Evolutionary conservation across 2,113 vertebrate species (phyloP).

Genomic region (Cyprinus carpio): DNA sequence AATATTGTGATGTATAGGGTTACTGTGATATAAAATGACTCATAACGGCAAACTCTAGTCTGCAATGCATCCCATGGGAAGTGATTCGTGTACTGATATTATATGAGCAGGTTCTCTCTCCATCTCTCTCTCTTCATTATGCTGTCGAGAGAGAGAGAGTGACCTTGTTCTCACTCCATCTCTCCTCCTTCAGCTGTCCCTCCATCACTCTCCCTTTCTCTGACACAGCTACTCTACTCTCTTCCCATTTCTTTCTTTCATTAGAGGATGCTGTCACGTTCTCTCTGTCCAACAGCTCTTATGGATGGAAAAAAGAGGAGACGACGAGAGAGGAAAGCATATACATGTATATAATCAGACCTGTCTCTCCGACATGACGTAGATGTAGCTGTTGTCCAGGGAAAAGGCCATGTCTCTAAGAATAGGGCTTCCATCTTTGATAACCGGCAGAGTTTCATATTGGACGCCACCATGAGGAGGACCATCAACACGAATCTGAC

Average conservation of each 20-base stretch:
- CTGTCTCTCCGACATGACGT: constrained; percentile 95
- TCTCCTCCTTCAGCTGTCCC: constrained; percentile 59
- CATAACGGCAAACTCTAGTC: neutral
- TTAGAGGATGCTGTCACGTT: too few species aligned
- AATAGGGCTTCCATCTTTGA: constrained; percentile 89
- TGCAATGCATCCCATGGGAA: neutral
- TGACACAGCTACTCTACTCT: constrained; percentile 53
- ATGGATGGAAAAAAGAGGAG: neutral
- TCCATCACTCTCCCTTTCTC: constrained; percentile 39
- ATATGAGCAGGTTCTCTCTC: constrained; percentile 28
- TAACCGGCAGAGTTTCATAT: constrained; percentile 88
- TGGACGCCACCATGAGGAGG: constrained; percentile 90
- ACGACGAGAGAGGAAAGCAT: neutral
- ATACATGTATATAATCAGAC: constrained; percentile 70
- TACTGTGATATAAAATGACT: constrained; percentile 20
- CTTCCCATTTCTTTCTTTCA: constrained; percentile 65
- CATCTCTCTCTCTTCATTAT: constrained; percentile 52
- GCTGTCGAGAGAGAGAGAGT: neutral
- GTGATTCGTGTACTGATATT: constrained; percentile 4
- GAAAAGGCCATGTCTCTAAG: constrained; percentile 98
- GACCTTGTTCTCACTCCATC: constrained; percentile 53
- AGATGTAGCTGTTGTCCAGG: constrained; percentile 85
- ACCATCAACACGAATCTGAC: constrained; percentile 93
- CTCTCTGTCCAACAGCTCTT: too few species aligned
- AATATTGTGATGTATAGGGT: neutral